A percentile compares a stretch with the other conserved stretches of the same genome.
Conservation (phyloP, 2,888 invertebrate genomes). For the Xylota segnis region DNA sequence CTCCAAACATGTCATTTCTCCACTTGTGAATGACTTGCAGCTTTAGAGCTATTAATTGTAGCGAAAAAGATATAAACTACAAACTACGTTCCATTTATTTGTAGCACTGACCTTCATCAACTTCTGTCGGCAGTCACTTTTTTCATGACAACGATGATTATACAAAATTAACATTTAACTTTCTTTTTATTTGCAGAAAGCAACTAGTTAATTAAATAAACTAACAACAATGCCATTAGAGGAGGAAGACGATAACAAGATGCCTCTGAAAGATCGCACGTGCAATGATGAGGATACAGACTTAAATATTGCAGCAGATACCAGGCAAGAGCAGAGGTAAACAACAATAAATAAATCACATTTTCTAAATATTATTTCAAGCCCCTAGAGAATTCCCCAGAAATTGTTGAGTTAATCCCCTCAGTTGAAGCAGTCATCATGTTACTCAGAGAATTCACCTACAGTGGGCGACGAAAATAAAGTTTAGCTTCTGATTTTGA, state of each 20-base stretch:
- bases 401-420: background rate
- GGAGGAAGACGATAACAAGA: constrained; percentile 69
- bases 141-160: background rate
- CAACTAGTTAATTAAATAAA: background rate
- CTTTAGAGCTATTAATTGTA: constrained; percentile 8
- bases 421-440: background rate
- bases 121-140: background rate
- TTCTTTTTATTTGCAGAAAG: constrained; percentile 25
- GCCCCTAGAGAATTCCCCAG: background rate
- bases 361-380: background rate
- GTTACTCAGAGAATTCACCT: background rate
- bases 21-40: background rate
- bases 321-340: constrained; percentile 68
- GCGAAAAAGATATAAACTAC: background rate
- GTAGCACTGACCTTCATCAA: constrained; percentile 1
- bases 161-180: background rate
- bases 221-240: constrained; percentile 46
- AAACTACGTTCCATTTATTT: background rate
- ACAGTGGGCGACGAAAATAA: constrained; percentile 1
- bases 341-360: background rate
- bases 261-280: constrained; percentile 69
- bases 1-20: background rate
- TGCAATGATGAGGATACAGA: constrained; percentile 67
- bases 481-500: background rate
- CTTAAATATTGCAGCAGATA: constrained; percentile 55